Base-by-base conservation (phyloP, 2,113 vertebrate species). In the Thinocorus orbignyianus region DNA sequence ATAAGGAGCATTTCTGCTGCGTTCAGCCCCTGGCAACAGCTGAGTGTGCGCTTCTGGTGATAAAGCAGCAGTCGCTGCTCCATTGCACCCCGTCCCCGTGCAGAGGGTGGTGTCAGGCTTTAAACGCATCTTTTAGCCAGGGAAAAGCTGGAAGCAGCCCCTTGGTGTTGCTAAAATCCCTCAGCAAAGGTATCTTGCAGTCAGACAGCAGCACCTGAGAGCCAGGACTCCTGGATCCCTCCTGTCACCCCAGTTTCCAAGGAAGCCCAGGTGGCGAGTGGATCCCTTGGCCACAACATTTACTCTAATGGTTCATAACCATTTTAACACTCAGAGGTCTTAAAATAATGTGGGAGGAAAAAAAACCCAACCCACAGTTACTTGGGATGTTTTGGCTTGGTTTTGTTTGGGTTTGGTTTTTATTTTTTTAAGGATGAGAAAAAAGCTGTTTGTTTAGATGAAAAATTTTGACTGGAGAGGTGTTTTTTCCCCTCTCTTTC, bases 1-100 rank as follows among this genome's bases (percentile, higher is more conserved):
- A 81, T 48, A 91, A 91, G 78, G 51, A 74, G 7, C 4, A 1
- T 95, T 94, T 92, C 73, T 95, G 80, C 87, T 93, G 88, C 1
- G 0, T 61, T 95, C 51, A 51, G 55, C 69, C 37, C n/a, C 60
- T 6, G 5, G 37, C 69, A 81, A 62, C 52, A 42, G 88, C 90
- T 83, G 94, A 92, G 44, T 20, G 24, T 81, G 93, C 86, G 44
- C 1, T 58, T 89, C 0, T 7, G 23, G 31, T 58, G 82, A 80
- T 42, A 85, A 74, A 92, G 61, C 44, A 82, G 10, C 55, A 15
- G 23, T 17, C 12, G 1, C 20, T 55, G 35, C 52, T 33, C 5
- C 26, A 2, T 2, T 11, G 41, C 10, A n/a, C 30, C n/a, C 46
- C 1, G 2, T 49, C 25, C 58, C 70, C 52, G 4, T 2, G 12